Base-by-base conservation (phyloP, 2,888 invertebrate species). In the Drosophila meridiana region DNA sequence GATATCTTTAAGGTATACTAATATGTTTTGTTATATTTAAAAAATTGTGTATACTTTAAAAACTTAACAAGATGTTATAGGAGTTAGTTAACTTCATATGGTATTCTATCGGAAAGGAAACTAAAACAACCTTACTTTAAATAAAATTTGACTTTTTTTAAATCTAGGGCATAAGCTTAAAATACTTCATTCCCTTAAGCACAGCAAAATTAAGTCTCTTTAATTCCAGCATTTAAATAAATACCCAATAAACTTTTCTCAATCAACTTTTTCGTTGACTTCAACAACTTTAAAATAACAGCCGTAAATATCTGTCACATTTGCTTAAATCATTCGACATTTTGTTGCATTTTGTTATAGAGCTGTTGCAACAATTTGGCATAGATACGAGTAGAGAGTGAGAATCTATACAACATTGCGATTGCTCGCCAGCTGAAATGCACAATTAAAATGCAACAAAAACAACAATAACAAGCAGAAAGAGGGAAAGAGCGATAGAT, bases 401-500 rank as follows among this genome's bases (percentile, higher is more conserved):
- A 65, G 70, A 28, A 56, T 75, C 64, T 72, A 59, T 5, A 7
- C 4, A 56, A 57, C 81, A 66, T 81, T 72, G 34, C 56, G 32
- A 42, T 69, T 70, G 69, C 71, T 63, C 75, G 58, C 78, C 28
- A 57, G 38, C 32, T 60, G 71, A 55, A 75, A 74, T 78, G 53
- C 63, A 68, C 87, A 83, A 84, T 84, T 87, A 68, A 84, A 87
- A 67, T 79, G 73, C 59, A 75, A 50, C 47, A 34, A 32, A 26
- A 55, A 28, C 4, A 38, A n/a, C 42, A 26, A 26, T n/a, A n/a
- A 11, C 40, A 42, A 9, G 20, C 4, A 45, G 45, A 48, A 20
- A 20, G 20, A 20, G 20, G 42, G n/a, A 42, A n/a, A 1, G 40
- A 40, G 40, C 14, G 30, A 14, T 28, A 30, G 30, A 14, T n/a